Conservation (phyloP, 2,888 invertebrate species). For the Orthosia incerta region DNA sequence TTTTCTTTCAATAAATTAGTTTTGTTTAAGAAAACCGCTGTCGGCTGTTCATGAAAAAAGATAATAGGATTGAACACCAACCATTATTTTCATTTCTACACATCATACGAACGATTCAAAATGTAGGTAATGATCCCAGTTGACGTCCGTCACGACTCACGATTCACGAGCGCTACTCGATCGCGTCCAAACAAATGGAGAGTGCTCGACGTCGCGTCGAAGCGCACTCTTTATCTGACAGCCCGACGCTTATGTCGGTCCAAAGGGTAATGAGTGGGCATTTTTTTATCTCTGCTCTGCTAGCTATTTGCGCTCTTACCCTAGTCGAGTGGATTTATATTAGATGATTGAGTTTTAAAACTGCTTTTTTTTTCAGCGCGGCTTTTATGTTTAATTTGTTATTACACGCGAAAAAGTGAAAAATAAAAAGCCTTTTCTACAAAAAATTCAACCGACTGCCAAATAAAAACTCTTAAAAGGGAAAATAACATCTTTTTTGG, state of each 20-base stretch:
- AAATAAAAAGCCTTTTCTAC: no score
- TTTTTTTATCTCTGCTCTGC: conserved; percentile 47
- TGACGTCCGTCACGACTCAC: conserved; percentile 41
- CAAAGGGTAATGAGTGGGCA: conserved; percentile 64
- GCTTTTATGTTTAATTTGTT: no score
- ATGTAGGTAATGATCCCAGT: conserved; percentile 54
- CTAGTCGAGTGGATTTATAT: conserved; percentile 29
- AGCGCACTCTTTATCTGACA: conserved; percentile 68
- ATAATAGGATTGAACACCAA: neutral
- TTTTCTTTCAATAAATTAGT: no score
- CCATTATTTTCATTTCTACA: neutral
- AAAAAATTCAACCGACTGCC: no score
- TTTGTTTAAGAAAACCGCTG: no score
- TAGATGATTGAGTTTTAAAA: conserved; percentile 6
- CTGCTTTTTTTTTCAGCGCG: no score
- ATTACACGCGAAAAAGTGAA: no score
- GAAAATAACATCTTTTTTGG: no score
- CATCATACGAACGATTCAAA: conserved; percentile 26
- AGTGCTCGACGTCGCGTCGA: conserved; percentile 64
- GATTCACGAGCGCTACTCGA: conserved; percentile 57
- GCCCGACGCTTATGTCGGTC: conserved; percentile 64
- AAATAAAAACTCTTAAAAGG: no score
- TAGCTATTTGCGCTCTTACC: conserved; percentile 36
- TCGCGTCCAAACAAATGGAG: conserved; percentile 73
- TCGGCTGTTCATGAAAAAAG: no score